A percentile compares a stretch with the other conserved stretches of the same genome.
phyloP scores from a whole-genome alignment of 2,113 vertebrate species.

The Lathamus discolor region DNA sequence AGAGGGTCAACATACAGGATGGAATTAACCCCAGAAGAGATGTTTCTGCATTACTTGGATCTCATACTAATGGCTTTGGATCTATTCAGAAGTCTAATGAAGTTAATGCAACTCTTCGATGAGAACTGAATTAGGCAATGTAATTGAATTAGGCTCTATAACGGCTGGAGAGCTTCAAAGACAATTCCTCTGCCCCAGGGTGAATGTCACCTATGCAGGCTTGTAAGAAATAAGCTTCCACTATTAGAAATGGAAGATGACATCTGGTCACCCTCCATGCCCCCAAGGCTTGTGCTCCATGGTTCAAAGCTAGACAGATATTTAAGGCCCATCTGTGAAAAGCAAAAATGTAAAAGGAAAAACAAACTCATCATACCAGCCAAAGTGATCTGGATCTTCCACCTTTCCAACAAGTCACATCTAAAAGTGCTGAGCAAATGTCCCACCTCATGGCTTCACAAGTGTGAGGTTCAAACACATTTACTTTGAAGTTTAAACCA shows the following conservation, averaged over 20 bases:
- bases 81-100: conserved; percentile 55
- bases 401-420: conserved; percentile 45
- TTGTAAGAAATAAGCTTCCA: conserved; percentile 48
- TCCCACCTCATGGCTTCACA: conserved; percentile 64
- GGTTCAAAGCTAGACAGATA: conserved; percentile 64
- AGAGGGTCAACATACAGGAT: conserved; percentile 47
- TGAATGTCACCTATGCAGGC: conserved; percentile 53
- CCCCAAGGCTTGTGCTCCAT: conserved; percentile 64
- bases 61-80: conserved; percentile 48
- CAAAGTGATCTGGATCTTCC: conserved; percentile 55
- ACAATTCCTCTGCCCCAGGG: conserved; percentile 10
- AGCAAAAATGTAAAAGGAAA: conserved; percentile 42
- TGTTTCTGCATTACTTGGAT: conserved; percentile 30
- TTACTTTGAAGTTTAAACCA: conserved; percentile 36
- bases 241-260: conserved; percentile 23
- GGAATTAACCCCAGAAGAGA: conserved; percentile 44
- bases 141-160: not conserved
- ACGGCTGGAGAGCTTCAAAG: conserved; percentile 46
- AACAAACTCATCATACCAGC: conserved; percentile 8
- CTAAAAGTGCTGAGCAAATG: conserved; percentile 60
- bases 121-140: conserved; percentile 2
- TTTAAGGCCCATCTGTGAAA: conserved; percentile 66
- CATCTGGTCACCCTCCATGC: conserved; percentile 32
- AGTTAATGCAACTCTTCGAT: conserved; percentile 18
- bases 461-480: conserved; percentile 60